These are phyloP conservation scores for Heliconius aoede DNA, from an alignment of 2,888 invertebrate species.

Conservation along the genomic window DNA sequence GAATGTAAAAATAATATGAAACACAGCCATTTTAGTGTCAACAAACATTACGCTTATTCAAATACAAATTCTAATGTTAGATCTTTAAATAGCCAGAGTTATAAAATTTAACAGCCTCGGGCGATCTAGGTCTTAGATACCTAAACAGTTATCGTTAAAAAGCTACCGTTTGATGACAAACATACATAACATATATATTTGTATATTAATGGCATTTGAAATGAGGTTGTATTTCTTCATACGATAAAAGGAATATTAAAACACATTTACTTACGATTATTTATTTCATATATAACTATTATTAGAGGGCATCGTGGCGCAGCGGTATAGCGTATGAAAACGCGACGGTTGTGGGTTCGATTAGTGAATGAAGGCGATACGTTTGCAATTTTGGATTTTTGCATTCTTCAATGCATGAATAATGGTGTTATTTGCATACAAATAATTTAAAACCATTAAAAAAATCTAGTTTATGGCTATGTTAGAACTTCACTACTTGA, in stretches of 20 bases:
- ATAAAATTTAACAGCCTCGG: constrained; percentile 43
- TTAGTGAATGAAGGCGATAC: no score
- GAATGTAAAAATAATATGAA: background rate
- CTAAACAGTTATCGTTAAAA: constrained; percentile 37
- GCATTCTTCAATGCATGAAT: no score
- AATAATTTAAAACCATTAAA: no score
- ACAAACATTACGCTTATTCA: constrained; percentile 10
- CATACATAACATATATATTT: constrained; percentile 15
- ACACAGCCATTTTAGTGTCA: background rate
- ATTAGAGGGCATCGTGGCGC: no score
- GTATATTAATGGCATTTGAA: constrained; percentile 19
- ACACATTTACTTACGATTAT: background rate
- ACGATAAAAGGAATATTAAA: background rate
- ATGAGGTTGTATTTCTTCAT: constrained; percentile 34
- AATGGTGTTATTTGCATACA: no score
- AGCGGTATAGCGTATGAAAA: no score
- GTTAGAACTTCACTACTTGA: no score
- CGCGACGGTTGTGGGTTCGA: no score
- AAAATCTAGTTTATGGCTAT: no score
- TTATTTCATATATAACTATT: no score
- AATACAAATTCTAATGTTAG: constrained; percentile 26
- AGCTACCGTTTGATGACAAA: constrained; percentile 39
- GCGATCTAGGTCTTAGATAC: constrained; percentile 38
- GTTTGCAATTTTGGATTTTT: no score
- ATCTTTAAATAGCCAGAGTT: constrained; percentile 35